A percentile compares a stretch with the other conserved stretches of the same genome.
Evolutionary conservation across 2,113 vertebrate species (phyloP).

Genomic region (Etheostoma spectabile): DNA sequence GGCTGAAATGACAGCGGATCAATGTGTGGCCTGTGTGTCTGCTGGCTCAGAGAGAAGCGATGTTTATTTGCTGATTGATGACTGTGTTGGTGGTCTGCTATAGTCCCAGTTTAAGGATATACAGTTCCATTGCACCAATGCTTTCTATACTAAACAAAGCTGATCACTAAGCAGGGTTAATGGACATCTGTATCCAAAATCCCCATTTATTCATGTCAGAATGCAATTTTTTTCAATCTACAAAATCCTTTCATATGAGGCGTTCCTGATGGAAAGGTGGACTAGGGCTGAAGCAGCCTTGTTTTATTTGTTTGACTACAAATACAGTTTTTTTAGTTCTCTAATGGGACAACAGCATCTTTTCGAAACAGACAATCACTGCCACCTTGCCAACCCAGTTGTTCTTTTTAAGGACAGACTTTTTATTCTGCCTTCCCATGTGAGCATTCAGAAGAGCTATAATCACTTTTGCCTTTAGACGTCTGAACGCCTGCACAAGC

Average conservation of each 20-base stretch:
- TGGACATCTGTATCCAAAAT: not conserved
- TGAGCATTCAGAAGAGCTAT: too few species aligned
- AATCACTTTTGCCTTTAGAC: too few species aligned
- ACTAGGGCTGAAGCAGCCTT: too few species aligned
- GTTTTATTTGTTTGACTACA: not conserved
- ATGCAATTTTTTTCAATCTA: not conserved
- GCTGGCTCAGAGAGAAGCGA: not conserved
- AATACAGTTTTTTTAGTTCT: not conserved
- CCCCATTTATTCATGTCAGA: not conserved
- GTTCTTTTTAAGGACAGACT: not conserved
- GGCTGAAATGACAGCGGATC: constrained; percentile 29
- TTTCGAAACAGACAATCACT: not conserved
- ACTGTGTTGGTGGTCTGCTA: constrained; percentile 1
- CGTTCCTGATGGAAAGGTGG: not conserved
- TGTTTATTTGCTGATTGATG: not conserved
- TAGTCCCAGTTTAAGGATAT: constrained; percentile 1
- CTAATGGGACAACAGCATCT: not conserved
- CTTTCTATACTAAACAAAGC: not conserved
- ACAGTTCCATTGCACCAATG: not conserved
- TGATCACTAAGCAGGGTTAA: not conserved
- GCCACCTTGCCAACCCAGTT: not conserved
- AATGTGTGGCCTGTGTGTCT: not conserved
- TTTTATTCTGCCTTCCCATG: too few species aligned
- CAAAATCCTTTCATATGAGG: not conserved
- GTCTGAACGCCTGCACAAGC: too few species aligned